Conservation (phyloP, 2,888 invertebrate species). For the Eurytoma californica region DNA sequence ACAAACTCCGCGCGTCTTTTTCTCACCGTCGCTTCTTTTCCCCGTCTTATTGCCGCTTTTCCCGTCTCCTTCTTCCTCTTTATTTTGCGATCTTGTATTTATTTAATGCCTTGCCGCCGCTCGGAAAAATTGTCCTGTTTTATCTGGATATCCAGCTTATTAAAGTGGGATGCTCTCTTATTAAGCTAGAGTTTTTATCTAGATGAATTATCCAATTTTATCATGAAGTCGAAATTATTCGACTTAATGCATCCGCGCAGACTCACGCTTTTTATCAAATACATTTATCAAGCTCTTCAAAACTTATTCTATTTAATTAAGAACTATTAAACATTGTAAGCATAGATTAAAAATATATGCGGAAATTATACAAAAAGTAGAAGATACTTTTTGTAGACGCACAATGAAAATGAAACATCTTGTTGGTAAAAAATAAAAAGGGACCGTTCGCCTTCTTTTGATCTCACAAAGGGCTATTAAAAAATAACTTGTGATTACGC, state of each 20-base stretch:
- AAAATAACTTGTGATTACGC: slow-evolving; percentile 24
- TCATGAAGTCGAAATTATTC: not conserved
- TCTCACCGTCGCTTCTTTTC: not conserved
- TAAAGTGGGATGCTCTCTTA: slow-evolving; percentile 7
- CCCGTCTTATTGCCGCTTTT: not conserved
- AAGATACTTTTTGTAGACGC: no score
- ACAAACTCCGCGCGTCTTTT: not conserved
- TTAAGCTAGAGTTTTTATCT: slow-evolving; percentile 22
- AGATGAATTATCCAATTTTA: slow-evolving; percentile 30
- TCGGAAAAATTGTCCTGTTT: slow-evolving; percentile 23
- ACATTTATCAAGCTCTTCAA: no score
- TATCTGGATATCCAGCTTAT: slow-evolving; percentile 31
- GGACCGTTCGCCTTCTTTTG: no score
- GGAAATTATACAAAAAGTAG: no score
- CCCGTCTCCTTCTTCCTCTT: slow-evolving; percentile 4
- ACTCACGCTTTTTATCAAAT: no score
- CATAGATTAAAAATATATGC: no score
- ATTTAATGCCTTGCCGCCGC: slow-evolving; percentile 10
- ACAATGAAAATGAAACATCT: no score
- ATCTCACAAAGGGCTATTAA: no score
- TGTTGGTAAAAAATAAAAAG: no score
- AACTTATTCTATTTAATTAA: no score
- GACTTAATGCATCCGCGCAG: not conserved
- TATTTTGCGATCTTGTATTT: slow-evolving; percentile 38
- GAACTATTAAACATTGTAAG: no score